phyloP scores from a whole-genome alignment of 2,113 vertebrate species.

The Phylloscopus trochilus region DNA sequence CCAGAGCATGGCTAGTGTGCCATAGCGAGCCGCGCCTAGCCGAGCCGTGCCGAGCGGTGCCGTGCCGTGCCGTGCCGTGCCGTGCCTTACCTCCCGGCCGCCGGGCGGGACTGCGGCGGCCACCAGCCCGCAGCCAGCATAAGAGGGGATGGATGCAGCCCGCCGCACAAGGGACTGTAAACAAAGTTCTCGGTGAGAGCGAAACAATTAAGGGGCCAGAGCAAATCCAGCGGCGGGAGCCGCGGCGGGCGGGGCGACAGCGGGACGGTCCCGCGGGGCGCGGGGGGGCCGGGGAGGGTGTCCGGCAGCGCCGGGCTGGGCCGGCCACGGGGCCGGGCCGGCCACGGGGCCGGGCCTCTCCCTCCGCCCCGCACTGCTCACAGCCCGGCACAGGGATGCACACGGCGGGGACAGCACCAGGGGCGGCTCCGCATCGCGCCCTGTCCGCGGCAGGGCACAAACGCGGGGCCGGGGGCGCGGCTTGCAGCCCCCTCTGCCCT shows the following conservation, averaged over 20 bases:
- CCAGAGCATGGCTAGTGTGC: not conserved
- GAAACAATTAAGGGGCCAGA: slow-evolving; percentile 68
- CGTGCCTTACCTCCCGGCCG: slow-evolving; percentile 72
- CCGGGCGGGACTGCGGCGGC: slow-evolving; percentile 53
- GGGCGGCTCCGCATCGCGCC: not conserved
- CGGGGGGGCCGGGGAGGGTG: not conserved
- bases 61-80: too few relatives aligned
- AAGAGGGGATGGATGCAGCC: slow-evolving; percentile 57
- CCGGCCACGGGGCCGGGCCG: too few relatives aligned
- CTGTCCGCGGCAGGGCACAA: not conserved
- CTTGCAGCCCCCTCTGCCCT: not conserved
- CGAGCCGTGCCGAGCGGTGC: not conserved
- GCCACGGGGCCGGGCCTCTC: not conserved
- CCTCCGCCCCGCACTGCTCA: not conserved
- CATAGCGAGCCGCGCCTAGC: not conserved
- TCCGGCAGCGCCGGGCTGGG: not conserved
- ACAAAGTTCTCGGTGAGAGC: slow-evolving; percentile 64
- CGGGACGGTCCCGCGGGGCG: not conserved
- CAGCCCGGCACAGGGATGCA: not conserved
- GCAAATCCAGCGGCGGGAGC: slow-evolving; percentile 58
- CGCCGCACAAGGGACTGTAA: slow-evolving; percentile 65
- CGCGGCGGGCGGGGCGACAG: slow-evolving; percentile 7
- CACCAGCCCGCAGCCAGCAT: not conserved
- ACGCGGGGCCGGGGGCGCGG: too few relatives aligned
- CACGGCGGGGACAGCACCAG: not conserved